These are phyloP conservation scores for Propsilocerus akamusi DNA, from an alignment of 1,140 invertebrate species.

Conservation along the genomic window DNA sequence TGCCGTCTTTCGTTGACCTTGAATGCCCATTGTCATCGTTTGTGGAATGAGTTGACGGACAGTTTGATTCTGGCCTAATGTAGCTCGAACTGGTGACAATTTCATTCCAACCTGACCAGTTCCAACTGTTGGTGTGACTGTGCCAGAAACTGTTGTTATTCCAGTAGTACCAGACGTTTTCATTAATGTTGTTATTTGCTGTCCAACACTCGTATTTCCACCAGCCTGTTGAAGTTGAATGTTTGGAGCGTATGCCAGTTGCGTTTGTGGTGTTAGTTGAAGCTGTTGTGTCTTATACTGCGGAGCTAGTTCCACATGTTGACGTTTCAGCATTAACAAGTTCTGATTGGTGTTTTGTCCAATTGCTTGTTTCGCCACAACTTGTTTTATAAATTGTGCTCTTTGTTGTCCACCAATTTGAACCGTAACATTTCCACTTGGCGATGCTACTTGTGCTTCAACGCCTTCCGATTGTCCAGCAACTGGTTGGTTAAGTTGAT, in stretches of 20 bases:
- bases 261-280: slow-evolving; percentile 25
- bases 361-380: slow-evolving; percentile 25
- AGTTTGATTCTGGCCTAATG: background rate
- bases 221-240: background rate
- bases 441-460: slow-evolving; percentile 11
- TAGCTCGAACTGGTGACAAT: background rate
- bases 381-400: slow-evolving; percentile 23
- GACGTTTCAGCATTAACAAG: slow-evolving; percentile 44
- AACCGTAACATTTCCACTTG: slow-evolving; percentile 9
- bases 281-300: slow-evolving; percentile 34
- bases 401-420: slow-evolving; percentile 16
- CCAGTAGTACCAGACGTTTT: background rate
- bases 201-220: background rate
- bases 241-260: slow-evolving; percentile 8
- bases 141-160: background rate
- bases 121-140: no score
- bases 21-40: slow-evolving; percentile 12
- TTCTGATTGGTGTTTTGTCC: slow-evolving; percentile 39
- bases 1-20: slow-evolving; percentile 17
- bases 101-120: background rate
- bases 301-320: slow-evolving; percentile 47
- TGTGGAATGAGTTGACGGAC: background rate
- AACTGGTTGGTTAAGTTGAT: slow-evolving; percentile 9
- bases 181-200: background rate
- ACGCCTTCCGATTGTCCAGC: slow-evolving; percentile 12